These are phyloP conservation scores for Copidosoma aretas DNA, from an alignment of 2,888 invertebrate genomes.

Conservation along the genomic window DNA sequence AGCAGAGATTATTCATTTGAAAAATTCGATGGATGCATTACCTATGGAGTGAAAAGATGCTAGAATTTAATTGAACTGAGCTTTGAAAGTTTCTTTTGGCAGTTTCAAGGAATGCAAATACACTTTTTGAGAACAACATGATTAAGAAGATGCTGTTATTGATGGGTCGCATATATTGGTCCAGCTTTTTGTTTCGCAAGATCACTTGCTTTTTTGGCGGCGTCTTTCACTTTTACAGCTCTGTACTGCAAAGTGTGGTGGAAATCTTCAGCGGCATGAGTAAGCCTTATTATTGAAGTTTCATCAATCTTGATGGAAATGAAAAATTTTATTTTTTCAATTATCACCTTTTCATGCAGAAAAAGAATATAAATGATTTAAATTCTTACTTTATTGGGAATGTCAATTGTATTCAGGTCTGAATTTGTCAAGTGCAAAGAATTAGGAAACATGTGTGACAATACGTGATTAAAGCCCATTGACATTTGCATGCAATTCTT, in stretches of 20 bases:
- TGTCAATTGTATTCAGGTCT: conserved; percentile 53
- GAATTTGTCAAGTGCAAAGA: conserved; percentile 59
- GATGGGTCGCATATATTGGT: conserved; percentile 60
- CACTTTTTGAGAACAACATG: conserved; percentile 11
- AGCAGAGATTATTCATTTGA: no score
- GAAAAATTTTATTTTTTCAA: no score
- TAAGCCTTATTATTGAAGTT: conserved; percentile 49
- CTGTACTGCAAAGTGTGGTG: conserved; percentile 59
- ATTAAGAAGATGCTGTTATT: conserved; percentile 42
- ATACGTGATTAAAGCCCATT: conserved; percentile 83
- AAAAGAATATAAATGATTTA: conserved; percentile 11
- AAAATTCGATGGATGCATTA: no score
- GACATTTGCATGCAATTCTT: conserved; percentile 85
- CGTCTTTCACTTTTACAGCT: conserved; percentile 74
- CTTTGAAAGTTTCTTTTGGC: conserved; percentile 18
- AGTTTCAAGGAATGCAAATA: conserved; percentile 36
- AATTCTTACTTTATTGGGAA: conserved; percentile 36
- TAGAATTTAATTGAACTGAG: no score
- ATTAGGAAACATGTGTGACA: conserved; percentile 75
- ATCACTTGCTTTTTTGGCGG: conserved; percentile 81
- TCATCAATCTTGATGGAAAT: conserved; percentile 54
- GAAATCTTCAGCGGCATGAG: conserved; percentile 56
- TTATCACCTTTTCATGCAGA: conserved; percentile 31
- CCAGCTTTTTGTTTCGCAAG: conserved; percentile 71
- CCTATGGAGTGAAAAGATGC: no score